Base-by-base conservation (phyloP, 1,140 invertebrate genomes). In the Drosophila sechellia region DNA sequence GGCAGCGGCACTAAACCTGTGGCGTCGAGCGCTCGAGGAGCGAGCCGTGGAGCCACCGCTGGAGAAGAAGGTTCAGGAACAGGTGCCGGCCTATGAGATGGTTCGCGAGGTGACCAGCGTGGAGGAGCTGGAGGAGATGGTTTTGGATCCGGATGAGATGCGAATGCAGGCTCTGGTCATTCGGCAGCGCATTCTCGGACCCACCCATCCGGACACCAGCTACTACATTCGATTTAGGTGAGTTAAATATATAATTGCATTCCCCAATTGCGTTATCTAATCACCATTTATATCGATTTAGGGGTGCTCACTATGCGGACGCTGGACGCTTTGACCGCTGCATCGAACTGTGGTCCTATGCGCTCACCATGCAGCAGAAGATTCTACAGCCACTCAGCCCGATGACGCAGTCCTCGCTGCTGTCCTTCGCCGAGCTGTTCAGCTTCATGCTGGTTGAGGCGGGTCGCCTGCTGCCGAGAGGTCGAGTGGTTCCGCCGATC, bases 151-250 rank as follows among this genome's bases (percentile, higher is more conserved):
- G 0, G 98, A 99, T 90, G 97, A 97, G 75, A 98, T 99, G 96
- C 94, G 98, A 83, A 98, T 99, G 97, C 98, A 99, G 92, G 97
- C 98, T 4, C 93, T 99, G 34, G 95, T 99, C 48, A 97, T 99
- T 43, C 94, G 98, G 68, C 98, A 99, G 93, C 93, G 98, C 81
- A 98, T 99, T 79, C 93, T 99, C 46, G 95, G 93, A 17, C 97
- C 97, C 0, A 97, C 97, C 10, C 98, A 99, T 95, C 98, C 98
- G 0, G 98, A 99, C 92, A 99, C 98, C 25, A 97, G 96, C 81
- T 99, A 99, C 92, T 99, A 98, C 92, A 98, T 99, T 65, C 94
- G 98, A 45, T 92, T 90, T 66, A 79, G 91, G 91, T 92, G 13
- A 39, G 79, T n/a, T 8, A 11, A 45, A 1, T 27, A 22, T n/a